A percentile compares a stretch with the other conserved stretches of the same genome.
phyloP scores from a whole-genome alignment of 2,113 vertebrate genomes.

The Passer domesticus region DNA sequence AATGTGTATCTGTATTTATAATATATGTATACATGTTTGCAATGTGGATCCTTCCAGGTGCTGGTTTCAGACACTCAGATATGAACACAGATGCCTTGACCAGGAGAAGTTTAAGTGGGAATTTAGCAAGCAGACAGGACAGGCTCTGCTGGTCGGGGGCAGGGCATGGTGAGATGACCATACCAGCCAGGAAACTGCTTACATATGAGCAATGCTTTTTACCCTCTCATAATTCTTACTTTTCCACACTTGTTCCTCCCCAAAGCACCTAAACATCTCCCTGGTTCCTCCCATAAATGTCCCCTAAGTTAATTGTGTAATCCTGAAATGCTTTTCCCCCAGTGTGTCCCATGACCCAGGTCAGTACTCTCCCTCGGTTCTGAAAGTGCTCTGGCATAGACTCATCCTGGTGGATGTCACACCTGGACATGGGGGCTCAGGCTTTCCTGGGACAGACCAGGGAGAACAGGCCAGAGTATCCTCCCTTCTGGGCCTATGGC shows the following conservation, averaged over 20 bases:
- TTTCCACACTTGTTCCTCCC: neutral
- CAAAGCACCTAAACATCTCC: neutral
- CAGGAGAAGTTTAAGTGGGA: neutral
- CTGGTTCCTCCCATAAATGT: neutral
- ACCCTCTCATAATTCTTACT: neutral
- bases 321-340: neutral
- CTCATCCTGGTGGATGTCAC: neutral
- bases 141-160: neutral
- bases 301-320: neutral
- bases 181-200: fast-evolving
- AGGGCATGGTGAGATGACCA: neutral
- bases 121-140: neutral
- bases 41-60: neutral
- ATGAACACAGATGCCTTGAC: neutral
- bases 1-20: neutral
- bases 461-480: neutral
- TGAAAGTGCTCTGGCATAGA: neutral
- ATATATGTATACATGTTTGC: neutral
- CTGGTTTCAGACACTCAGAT: neutral
- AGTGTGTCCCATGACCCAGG: fast-evolving
- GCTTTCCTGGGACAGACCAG: neutral
- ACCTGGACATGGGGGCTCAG: neutral
- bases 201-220: neutral
- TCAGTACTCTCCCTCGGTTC: neutral
- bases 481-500: neutral